Conservation (phyloP, 2,797 vertebrate genomes). For the Taenioides sp. region DNA sequence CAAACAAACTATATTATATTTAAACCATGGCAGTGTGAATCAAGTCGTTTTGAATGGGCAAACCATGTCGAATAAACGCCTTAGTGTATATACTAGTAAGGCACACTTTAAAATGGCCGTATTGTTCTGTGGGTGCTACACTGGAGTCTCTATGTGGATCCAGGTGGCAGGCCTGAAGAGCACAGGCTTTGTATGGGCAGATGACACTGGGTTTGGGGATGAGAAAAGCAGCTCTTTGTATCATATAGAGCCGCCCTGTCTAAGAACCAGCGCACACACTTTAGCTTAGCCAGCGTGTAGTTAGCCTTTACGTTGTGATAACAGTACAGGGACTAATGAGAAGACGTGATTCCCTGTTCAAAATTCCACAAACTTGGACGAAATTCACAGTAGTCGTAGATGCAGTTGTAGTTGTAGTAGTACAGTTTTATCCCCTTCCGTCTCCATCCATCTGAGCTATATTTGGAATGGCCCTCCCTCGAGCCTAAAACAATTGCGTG, state of each 20-base stretch:
- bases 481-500: conserved; percentile 43
- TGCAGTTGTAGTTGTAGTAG: background rate
- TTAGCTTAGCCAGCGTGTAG: conserved; percentile 56
- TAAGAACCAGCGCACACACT: conserved; percentile 55
- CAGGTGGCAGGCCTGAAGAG: conserved; percentile 75
- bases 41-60: conserved; percentile 33
- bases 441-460: conserved; percentile 49
- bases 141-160: conserved; percentile 71
- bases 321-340: too few species aligned
- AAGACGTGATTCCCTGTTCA: background rate
- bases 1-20: background rate
- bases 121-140: conserved; percentile 68
- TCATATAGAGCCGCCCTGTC: conserved; percentile 73
- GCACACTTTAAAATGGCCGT: conserved; percentile 64
- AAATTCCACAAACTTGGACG: background rate
- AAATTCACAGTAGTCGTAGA: too few species aligned
- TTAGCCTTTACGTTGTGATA: conserved; percentile 62
- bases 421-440: background rate
- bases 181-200: conserved; percentile 73
- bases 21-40: conserved; percentile 10
- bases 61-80: conserved; percentile 38
- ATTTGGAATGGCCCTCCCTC: conserved; percentile 54
- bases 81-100: conserved; percentile 33
- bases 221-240: conserved; percentile 75
- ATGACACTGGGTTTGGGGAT: conserved; percentile 75